Evolutionary conservation across 2,113 vertebrate species (phyloP).

Genomic region (Silurus meridionalis): DNA sequence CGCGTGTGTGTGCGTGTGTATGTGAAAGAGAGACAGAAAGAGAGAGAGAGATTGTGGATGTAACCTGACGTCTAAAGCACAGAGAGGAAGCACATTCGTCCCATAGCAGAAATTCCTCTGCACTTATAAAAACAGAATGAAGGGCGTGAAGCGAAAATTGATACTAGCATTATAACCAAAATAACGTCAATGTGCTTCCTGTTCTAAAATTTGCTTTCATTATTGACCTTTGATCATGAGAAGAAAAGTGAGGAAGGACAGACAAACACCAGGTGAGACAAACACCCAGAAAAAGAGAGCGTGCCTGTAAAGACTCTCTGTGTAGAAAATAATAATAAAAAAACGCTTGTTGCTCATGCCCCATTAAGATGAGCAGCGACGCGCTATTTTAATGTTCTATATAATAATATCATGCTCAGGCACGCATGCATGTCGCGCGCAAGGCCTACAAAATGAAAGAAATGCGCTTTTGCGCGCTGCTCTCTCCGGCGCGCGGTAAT

Average conservation of each 20-base stretch:
- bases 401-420: background rate
- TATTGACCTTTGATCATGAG: background rate
- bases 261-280: background rate
- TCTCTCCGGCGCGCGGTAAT: conserved; percentile 32
- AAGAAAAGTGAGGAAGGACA: background rate
- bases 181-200: background rate
- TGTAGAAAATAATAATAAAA: background rate
- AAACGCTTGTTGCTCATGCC: background rate
- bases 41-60: background rate
- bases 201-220: background rate
- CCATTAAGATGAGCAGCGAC: background rate
- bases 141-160: background rate
- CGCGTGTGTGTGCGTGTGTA: conserved; percentile 9
- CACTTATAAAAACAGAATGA: conserved; percentile 32
- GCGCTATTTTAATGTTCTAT: background rate
- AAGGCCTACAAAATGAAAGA: background rate
- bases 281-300: background rate
- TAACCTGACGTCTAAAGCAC: conserved; percentile 9
- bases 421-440: background rate
- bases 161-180: background rate
- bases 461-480: conserved; percentile 8
- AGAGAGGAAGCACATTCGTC: conserved; percentile 33
- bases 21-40: background rate
- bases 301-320: background rate
- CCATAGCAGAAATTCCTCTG: conserved; percentile 45